phyloP scores from a whole-genome alignment of 1,140 invertebrate genomes.

The Bombus soroeensis region DNA sequence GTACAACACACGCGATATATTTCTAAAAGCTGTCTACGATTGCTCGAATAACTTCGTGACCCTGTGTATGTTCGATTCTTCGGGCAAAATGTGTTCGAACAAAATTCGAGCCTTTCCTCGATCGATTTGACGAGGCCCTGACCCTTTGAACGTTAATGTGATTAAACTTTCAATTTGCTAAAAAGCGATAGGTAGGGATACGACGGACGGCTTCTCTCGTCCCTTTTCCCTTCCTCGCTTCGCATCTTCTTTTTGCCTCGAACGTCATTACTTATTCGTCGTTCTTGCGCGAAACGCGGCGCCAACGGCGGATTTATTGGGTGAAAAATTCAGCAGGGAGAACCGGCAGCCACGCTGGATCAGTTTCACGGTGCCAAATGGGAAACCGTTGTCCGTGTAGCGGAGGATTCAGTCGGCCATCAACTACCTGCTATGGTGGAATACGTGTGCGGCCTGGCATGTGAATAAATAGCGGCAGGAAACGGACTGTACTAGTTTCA shows the following conservation, averaged over 20 bases:
- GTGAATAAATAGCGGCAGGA: slow-evolving; percentile 66
- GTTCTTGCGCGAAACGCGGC: slow-evolving; percentile 32
- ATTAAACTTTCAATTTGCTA: slow-evolving; percentile 34
- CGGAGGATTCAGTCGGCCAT: slow-evolving; percentile 56
- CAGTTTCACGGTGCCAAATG: slow-evolving; percentile 72
- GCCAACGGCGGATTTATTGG: slow-evolving; percentile 70
- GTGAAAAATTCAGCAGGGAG: slow-evolving; percentile 73
- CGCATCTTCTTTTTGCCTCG: neutral
- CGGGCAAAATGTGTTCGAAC: neutral
- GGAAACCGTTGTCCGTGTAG: slow-evolving; percentile 75
- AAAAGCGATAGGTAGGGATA: neutral
- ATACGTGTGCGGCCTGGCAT: slow-evolving; percentile 55
- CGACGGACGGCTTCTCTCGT: neutral
- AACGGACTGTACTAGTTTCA: slow-evolving; percentile 18
- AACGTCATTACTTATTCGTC: slow-evolving; percentile 59
- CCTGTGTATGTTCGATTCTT: neutral
- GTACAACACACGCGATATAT: neutral
- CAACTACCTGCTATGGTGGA: slow-evolving; percentile 63
- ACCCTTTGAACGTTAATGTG: slow-evolving; percentile 10
- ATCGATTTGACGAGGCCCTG: neutral
- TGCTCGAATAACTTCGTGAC: neutral
- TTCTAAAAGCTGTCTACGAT: neutral
- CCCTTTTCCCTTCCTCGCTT: neutral
- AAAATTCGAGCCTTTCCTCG: neutral
- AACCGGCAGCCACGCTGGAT: slow-evolving; percentile 44